These are phyloP conservation scores for Agriopis marginaria DNA, from an alignment of 2,888 invertebrate species.

Conservation along the genomic window DNA sequence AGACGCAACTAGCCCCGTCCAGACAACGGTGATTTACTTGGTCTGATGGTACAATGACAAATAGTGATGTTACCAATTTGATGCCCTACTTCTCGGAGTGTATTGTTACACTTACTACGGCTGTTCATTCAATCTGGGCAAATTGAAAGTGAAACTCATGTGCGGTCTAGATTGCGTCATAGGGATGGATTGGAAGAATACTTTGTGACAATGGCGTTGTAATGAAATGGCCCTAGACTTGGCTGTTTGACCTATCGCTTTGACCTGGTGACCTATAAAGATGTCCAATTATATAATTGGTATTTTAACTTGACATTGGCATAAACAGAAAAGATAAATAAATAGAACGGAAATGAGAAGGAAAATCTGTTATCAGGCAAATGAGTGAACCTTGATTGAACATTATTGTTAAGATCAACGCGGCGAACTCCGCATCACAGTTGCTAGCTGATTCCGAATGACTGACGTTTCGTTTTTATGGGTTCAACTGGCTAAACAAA, in stretches of 20 bases:
- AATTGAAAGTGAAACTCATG: conserved; percentile 36
- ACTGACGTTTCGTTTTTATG: too few species aligned
- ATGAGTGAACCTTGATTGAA: too few species aligned
- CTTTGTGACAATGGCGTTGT: conserved; percentile 1
- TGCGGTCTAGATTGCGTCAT: conserved; percentile 30
- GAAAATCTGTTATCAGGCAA: too few species aligned
- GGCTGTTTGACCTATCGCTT: conserved; percentile 9
- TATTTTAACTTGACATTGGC: not conserved
- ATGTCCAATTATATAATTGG: not conserved
- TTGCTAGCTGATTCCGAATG: too few species aligned
- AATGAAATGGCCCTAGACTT: not conserved
- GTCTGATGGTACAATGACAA: conserved; percentile 15
- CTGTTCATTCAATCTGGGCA: conserved; percentile 7
- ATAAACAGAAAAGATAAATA: too few species aligned
- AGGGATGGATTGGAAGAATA: conserved; percentile 8
- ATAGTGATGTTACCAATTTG: conserved; percentile 29
- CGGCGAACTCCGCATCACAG: too few species aligned
- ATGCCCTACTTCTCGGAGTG: conserved; percentile 23
- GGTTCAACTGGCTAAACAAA: too few species aligned
- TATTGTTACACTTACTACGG: conserved; percentile 3
- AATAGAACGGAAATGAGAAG: too few species aligned
- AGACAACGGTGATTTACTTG: conserved; percentile 29
- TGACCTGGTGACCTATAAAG: conserved; percentile 17
- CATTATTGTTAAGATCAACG: too few species aligned
- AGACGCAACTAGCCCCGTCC: not conserved